These are phyloP conservation scores for Mystacornis crossleyi DNA, from an alignment of 2,113 vertebrate genomes.

Conservation along the genomic window DNA sequence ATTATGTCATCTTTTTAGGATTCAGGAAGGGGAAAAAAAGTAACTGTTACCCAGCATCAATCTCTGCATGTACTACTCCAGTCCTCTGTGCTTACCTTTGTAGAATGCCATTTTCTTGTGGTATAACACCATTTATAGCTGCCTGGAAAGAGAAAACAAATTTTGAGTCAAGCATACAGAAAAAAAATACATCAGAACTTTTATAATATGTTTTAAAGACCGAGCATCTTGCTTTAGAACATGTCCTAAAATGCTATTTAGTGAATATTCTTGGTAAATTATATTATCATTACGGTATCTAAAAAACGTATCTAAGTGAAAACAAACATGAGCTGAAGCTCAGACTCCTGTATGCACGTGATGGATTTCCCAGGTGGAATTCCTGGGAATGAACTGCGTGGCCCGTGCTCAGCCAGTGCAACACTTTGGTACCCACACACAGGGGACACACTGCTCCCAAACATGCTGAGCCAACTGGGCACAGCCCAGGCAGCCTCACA, in stretches of 20 bases:
- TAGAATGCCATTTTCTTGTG: constrained; percentile 98
- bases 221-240: neutral
- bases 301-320: neutral
- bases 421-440: no score
- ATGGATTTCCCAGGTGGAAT: neutral
- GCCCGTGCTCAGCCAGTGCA: neutral
- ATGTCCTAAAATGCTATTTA: neutral
- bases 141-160: constrained; percentile 83
- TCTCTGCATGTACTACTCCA: neutral
- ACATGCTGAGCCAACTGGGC: accelerated
- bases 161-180: neutral
- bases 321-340: neutral
- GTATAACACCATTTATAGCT: constrained; percentile 98
- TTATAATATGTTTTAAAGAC: neutral
- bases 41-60: neutral
- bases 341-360: accelerated
- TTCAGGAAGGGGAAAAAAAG: neutral
- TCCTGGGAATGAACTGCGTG: neutral
- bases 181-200: neutral
- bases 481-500: neutral
- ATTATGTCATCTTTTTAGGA: neutral
- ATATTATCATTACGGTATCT: neutral
- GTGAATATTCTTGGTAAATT: neutral
- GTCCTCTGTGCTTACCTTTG: constrained; percentile 85
- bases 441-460: neutral